phyloP scores from a whole-genome alignment of 2,113 vertebrate species.

The Bettongia penicillata region DNA sequence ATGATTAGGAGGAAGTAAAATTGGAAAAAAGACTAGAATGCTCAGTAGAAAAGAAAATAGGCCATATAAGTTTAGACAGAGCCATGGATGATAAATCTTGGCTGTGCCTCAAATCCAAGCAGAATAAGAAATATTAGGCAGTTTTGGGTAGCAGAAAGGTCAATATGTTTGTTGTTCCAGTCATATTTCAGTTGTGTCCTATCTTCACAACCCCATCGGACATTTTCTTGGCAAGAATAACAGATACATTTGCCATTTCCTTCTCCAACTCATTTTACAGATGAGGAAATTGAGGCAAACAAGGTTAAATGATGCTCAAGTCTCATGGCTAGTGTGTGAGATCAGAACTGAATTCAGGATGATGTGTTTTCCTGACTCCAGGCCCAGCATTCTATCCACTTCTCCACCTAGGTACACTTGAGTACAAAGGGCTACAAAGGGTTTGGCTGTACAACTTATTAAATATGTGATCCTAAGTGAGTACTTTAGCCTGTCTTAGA shows the following conservation, averaged over 20 bases:
- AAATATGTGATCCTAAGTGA: neutral
- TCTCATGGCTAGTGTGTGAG: neutral
- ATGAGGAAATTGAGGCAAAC: no score
- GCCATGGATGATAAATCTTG: neutral
- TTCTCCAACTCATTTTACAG: neutral
- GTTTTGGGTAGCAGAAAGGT: neutral
- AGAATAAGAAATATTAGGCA: fast-evolving
- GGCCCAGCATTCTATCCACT: no score
- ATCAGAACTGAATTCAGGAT: no score
- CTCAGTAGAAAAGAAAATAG: neutral
- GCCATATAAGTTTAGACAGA: neutral
- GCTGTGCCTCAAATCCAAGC: neutral
- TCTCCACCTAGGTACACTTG: no score
- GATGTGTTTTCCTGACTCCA: no score
- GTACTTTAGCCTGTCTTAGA: neutral
- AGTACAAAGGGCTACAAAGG: neutral
- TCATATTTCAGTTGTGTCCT: neutral
- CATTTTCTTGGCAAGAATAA: neutral
- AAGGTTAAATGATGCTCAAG: neutral
- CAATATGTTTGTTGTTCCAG: neutral
- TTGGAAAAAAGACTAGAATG: neutral
- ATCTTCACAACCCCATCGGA: neutral
- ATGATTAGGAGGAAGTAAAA: neutral
- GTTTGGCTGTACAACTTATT: neutral
- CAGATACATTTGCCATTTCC: neutral